Percentiles rank a stretch among this genome's conserved stretches.
Evolutionary conservation across 2,888 invertebrate species (phyloP).

Genomic region (Oscheius sp.): DNA sequence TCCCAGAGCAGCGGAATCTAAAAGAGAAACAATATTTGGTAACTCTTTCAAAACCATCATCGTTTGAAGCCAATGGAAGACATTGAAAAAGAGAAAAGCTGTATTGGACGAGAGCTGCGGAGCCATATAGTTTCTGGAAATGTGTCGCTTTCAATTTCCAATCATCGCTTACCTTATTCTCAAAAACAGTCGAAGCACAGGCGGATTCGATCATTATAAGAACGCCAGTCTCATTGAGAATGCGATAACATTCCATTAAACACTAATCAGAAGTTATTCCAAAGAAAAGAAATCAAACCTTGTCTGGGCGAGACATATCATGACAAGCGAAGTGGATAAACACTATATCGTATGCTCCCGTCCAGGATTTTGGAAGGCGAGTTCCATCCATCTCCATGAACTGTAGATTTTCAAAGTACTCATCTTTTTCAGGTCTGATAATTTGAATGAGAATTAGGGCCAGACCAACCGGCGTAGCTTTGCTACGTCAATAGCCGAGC

Average conservation of each 20-base stretch:
- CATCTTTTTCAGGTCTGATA: no score
- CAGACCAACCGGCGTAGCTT: no score
- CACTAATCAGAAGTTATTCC: not conserved
- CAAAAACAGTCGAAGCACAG: not conserved
- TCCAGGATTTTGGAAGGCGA: not conserved
- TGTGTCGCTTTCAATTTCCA: not conserved
- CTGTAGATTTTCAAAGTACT: no score
- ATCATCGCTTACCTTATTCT: not conserved
- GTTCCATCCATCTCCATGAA: not conserved
- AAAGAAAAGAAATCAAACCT: not conserved
- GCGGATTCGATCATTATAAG: slow-evolving; percentile 11
- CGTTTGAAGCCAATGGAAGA: not conserved
- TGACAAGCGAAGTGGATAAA: slow-evolving; percentile 3
- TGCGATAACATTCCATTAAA: not conserved
- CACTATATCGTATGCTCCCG: not conserved
- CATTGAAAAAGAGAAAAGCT: slow-evolving; percentile 10
- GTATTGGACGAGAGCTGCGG: not conserved
- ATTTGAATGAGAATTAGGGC: no score
- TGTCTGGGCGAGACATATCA: slow-evolving; percentile 15
- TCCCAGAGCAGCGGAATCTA: slow-evolving; percentile 4
- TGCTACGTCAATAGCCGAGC: not conserved
- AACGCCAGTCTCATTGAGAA: not conserved
- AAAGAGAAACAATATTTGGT: not conserved
- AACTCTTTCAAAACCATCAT: no score
- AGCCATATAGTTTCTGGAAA: not conserved